phyloP scores from a whole-genome alignment of 2,113 vertebrate species.

The Solea solea region DNA sequence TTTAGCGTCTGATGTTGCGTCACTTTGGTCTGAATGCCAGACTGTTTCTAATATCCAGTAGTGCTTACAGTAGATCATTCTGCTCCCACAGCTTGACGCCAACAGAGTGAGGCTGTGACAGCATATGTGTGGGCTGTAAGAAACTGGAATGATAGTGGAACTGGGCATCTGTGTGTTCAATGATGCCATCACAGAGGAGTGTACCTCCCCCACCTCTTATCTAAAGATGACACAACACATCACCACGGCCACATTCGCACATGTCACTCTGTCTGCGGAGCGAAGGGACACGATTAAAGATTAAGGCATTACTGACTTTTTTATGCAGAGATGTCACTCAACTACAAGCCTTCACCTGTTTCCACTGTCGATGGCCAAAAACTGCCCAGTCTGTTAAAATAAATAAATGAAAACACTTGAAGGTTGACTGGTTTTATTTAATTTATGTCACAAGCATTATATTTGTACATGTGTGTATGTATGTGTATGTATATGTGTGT shows the following conservation, averaged over 20 bases:
- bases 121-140: slow-evolving; percentile 73
- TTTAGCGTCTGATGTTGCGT: slow-evolving; percentile 42
- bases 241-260: slow-evolving; percentile 35
- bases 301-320: slow-evolving; percentile 25
- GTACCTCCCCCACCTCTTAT: slow-evolving; percentile 54
- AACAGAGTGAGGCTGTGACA: slow-evolving; percentile 61
- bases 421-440: not conserved
- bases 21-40: slow-evolving; percentile 46
- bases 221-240: slow-evolving; percentile 68
- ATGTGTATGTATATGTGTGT: no score
- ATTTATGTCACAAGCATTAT: not conserved
- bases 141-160: slow-evolving; percentile 67
- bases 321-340: slow-evolving; percentile 14
- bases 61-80: slow-evolving; percentile 60
- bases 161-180: slow-evolving; percentile 67
- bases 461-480: no score
- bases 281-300: slow-evolving; percentile 31
- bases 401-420: no score
- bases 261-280: slow-evolving; percentile 41
- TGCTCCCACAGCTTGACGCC: slow-evolving; percentile 66
- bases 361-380: slow-evolving; percentile 22
- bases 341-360: slow-evolving; percentile 7
- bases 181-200: slow-evolving; percentile 54
- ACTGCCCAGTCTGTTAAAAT: not conserved
- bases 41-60: slow-evolving; percentile 47